Base-by-base conservation (phyloP, 2,888 invertebrate species). In the Ommatoiulus sabulosus region DNA sequence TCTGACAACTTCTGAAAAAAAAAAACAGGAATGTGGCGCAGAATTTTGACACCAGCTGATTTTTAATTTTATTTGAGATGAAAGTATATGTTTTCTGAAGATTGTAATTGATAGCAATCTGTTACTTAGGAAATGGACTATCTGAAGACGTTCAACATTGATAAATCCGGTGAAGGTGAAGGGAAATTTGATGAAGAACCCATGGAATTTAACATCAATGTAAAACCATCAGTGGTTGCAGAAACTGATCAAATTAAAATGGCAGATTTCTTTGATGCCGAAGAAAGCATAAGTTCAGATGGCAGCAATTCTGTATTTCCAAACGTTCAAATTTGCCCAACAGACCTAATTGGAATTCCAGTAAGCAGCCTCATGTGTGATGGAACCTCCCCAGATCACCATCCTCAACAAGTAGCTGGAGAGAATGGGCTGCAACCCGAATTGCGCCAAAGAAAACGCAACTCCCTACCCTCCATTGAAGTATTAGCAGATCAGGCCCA, bases 41-140 rank as follows among this genome's bases (percentile, higher is more conserved):
- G 15, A 52, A 15, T 48, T 35, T 35, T 35, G 35, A 35, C 35
- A 35, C 35, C 35, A 35, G 35, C 35, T 35, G 35, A 35, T 35
- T 2, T 35, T 35, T 35, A 35, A 35, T 35, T 35, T 35, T 35
- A 35, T 35, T 35, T 35, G 35, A 35, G 35, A 35, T 35, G 35
- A 35, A 35, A 2, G 35, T 35, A 35, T 35, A 48, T 12, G 3
- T 48, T 48, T 48, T 12, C 7, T 12, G 12, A 48, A 10, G 52
- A 17, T 52, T 17, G 17, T 52, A 52, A 52, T 12, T 4, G 17
- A 48, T 12, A 52, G 15, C 12, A 52, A 52, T 15, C 4, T 72
- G 24, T n/a, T 24, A 44, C 20, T n/a, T 72, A 89, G 89, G 87
- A 89, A 87, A 72, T 89, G 63, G 89, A 89, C 24, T 46, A 89